Base-by-base conservation (phyloP, 1,140 invertebrate genomes). In the Diabrotica virgifera region DNA sequence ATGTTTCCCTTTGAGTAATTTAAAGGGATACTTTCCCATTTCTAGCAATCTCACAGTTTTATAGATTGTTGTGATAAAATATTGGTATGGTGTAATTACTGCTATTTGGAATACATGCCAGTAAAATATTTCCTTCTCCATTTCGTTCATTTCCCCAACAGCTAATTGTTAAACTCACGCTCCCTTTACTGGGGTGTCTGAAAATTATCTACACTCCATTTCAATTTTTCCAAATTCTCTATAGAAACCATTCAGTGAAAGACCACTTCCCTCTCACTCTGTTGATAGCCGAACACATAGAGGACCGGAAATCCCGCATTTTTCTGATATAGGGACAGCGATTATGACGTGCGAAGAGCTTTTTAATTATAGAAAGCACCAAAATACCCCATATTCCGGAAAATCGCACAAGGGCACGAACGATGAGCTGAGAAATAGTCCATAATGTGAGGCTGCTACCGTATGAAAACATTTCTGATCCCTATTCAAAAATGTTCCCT, bases 231-330 rank as follows among this genome's bases (percentile, higher is more conserved):
- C 40, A 46, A 46, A 46, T 46, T 46, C 40, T 46, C 5, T 46
- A 46, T 46, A 46, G 40, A 46, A 46, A 5, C 40, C 40, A 6
- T 46, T n/a, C 40, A 46, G 8, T 6, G 40, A 46, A 46, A 46
- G 40, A 46, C 40, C 40, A 3, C 6, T 46, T 46, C 40, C 40
- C 40, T 46, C 40, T 46, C 40, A n/a, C 6, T 46, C n/a, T 46
- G 40, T 46, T 46, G 40, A 46, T 46, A 46, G 40, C 40, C 40
- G 40, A 46, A 46, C n/a, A 46, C 40, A 46, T 46, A 46, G 40
- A 46, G 40, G n/a, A n/a, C 40, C 40, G 40, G 40, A 46, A 46
- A 46, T 46, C 40, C 40, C 40, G 40, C 8, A 46, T 46, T 46
- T 46, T 46, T 46, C 40, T 46, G 40, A 46, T 46, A 46, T 46